Evolutionary conservation across 2,113 vertebrate genomes (phyloP), one percentile per base, ranked within the genome.

Genomic region (Rostratula benghalensis): DNA sequence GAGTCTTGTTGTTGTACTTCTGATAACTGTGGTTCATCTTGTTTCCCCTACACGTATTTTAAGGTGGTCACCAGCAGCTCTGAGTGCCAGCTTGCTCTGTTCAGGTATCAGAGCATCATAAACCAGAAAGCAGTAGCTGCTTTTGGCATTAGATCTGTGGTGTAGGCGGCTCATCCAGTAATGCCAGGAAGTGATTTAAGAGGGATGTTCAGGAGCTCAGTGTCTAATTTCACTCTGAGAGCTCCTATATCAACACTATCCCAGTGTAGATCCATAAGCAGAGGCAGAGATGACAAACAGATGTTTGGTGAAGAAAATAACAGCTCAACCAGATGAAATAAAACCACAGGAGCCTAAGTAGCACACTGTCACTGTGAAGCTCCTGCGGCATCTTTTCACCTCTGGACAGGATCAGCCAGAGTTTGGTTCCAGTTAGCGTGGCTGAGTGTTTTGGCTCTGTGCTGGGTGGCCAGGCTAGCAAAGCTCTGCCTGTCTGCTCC

Each of bases 171-270:
- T 94, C 68, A 75, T 95, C 63, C 70, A 61, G 41, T 48, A 91
- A 65, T 89, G 65, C 70, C 81, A 93, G 65, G 83, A 94, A 94
- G 80, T 93, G 70, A 93, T 94, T 96, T 88, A 95, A 92, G 95
- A 75, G 94, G 92, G 90, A 63, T 92, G 73, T 88, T 89, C 83
- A 87, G 43, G 43, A 92, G 53, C 61, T 89, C 75, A 53, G 83
- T 73, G 86, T 93, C 53, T 93, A 81, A 93, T 97, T 97, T 95
- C 61, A 3, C 28, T 96, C 69, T 75, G 68, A 94, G 83, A 25
- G 25, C 70, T 95, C 69, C 74, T 50, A 43, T 76, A 79, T 87
- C 88, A 90, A 37, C 73, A 67, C 37, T 84, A 22, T 65, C 82
- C 39, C 50, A 63, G 31, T 41, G 50, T 1, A 59, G 69, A 81